A percentile compares a stretch with the other conserved stretches of the same genome.
phyloP scores from a whole-genome alignment of 2,797 vertebrate species.

The Galagoides demidoff region DNA sequence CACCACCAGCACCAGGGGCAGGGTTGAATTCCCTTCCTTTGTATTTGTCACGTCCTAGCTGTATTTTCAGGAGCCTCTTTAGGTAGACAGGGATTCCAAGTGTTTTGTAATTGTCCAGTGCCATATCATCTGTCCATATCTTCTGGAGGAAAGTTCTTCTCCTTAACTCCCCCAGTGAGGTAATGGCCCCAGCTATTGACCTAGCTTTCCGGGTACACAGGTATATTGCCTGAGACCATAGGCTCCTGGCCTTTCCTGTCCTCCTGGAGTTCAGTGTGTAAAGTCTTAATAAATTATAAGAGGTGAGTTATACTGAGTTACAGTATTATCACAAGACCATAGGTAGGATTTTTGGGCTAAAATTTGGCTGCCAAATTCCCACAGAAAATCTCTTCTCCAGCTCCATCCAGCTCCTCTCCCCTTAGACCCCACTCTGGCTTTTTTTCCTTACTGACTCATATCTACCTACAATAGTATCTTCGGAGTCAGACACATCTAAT shows the following conservation, averaged over 20 bases:
- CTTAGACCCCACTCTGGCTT: neutral
- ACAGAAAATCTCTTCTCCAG: slow-evolving; percentile 54
- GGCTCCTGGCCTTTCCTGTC: neutral
- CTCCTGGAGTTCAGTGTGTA: neutral
- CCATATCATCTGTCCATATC: neutral
- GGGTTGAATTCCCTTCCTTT: neutral
- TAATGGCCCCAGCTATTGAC: neutral
- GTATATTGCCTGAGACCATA: neutral
- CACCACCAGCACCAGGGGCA: neutral
- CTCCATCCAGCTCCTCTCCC: neutral
- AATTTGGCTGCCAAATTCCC: slow-evolving; percentile 46
- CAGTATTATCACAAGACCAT: neutral
- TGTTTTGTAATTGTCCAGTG: slow-evolving; percentile 3
- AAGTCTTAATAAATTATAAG: neutral
- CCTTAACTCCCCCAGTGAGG: neutral
- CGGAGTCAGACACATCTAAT: slow-evolving; percentile 52
- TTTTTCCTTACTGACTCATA: slow-evolving; percentile 63
- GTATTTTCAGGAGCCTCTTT: neutral
- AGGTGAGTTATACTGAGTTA: slow-evolving; percentile 45
- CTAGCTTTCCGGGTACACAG: neutral
- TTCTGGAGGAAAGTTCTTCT: slow-evolving; percentile 5
- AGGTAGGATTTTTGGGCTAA: slow-evolving; percentile 36
- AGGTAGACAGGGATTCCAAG: neutral
- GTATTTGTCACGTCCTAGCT: neutral
- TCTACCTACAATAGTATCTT: slow-evolving; percentile 19